These are phyloP conservation scores for Xenops minutus DNA, from an alignment of 2,797 vertebrate species.

Conservation along the genomic window DNA sequence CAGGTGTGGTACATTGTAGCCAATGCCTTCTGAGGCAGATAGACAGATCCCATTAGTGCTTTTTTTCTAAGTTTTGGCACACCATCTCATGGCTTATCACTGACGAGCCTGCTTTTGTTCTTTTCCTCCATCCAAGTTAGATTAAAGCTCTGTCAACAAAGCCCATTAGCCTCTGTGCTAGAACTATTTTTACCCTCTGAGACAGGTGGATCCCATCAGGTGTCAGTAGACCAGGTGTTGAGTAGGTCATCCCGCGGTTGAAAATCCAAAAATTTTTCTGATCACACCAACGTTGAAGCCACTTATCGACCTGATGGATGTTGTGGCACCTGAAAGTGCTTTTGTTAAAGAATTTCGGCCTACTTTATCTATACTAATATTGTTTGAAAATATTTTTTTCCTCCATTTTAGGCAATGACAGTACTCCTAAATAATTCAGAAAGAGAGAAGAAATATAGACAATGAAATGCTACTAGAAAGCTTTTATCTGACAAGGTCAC, in stretches of 20 bases:
- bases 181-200: not conserved
- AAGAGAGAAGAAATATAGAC: not conserved
- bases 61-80: not conserved
- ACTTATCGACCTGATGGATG: not conserved
- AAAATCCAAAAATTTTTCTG: not conserved
- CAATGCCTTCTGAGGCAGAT: not conserved
- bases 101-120: not conserved
- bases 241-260: not conserved
- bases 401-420: too few relatives aligned
- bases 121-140: not conserved
- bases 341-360: too few relatives aligned
- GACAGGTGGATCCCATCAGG: not conserved
- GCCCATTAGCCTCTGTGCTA: not conserved
- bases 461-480: not conserved
- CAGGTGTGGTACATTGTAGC: not conserved
- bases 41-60: not conserved
- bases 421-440: not conserved
- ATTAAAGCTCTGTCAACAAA: not conserved
- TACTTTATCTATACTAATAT: too few relatives aligned
- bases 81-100: not conserved
- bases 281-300: not conserved
- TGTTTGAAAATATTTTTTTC: too few relatives aligned
- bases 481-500: not conserved
- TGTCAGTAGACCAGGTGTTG: not conserved
- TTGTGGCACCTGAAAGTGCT: too few relatives aligned